Evolutionary conservation across 2,888 invertebrate genomes (phyloP).

Genomic region (Phortica okadai): DNA sequence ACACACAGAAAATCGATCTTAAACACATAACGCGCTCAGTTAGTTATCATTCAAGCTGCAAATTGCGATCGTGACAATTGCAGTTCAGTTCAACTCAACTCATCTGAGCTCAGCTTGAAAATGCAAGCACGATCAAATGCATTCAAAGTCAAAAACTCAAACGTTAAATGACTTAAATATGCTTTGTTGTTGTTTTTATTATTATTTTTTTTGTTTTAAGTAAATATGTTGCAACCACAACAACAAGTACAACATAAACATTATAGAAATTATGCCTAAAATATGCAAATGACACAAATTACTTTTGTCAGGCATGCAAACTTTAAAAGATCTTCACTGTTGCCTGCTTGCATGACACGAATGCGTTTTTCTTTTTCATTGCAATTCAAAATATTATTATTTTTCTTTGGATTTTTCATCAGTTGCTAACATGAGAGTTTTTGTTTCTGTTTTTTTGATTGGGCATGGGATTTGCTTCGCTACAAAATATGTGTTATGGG

Average conservation of each 20-base stretch:
- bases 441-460: neutral
- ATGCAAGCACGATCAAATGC: neutral
- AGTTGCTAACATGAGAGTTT: neutral
- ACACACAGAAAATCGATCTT: neutral
- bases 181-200: neutral
- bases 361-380: neutral
- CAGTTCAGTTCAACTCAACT: slow-evolving; percentile 17
- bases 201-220: neutral
- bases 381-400: slow-evolving; percentile 8
- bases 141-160: slow-evolving; percentile 13
- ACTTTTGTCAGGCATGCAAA: slow-evolving; percentile 9
- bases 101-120: neutral
- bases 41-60: slow-evolving; percentile 10
- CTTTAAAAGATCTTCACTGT: neutral
- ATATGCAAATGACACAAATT: slow-evolving; percentile 60
- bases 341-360: neutral
- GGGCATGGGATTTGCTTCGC: neutral
- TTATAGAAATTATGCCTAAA: slow-evolving; percentile 23
- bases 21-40: neutral
- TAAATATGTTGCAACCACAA: neutral
- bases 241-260: slow-evolving; percentile 7
- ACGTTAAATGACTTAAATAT: neutral
- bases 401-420: neutral
- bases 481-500: neutral
- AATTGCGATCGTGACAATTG: slow-evolving; percentile 34